Percentiles rank a stretch among this genome's conserved stretches.
Evolutionary conservation across 2,797 vertebrate species (phyloP).

Genomic region (Alfaro cultratus): DNA sequence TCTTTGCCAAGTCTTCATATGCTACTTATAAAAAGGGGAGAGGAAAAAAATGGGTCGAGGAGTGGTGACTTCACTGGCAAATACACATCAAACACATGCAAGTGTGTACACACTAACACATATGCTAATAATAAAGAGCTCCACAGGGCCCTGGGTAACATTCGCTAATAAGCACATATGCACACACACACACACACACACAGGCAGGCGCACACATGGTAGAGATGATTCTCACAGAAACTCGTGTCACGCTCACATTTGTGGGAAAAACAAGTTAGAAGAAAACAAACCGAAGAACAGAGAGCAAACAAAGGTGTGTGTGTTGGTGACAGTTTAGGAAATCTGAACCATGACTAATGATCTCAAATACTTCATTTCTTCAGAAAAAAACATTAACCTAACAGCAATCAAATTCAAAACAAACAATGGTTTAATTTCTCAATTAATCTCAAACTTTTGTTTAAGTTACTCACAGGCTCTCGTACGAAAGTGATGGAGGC

Average conservation of each 20-base stretch:
- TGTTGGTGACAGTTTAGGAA: conserved; percentile 31
- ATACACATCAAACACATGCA: conserved; percentile 73
- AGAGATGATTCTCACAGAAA: conserved; percentile 60
- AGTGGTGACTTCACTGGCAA: conserved; percentile 64
- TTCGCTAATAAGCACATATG: conserved; percentile 77
- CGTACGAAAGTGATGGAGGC: conserved; percentile 40
- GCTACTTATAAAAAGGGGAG: conserved; percentile 55
- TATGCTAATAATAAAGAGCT: conserved; percentile 80
- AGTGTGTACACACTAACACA: conserved; percentile 62
- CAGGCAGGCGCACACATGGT: conserved; percentile 36
- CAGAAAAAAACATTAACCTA: conserved; percentile 22
- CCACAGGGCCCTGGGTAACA: conserved; percentile 67
- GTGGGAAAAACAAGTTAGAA: conserved; percentile 26
- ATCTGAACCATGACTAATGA: conserved; percentile 55
- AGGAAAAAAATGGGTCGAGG: conserved; percentile 63
- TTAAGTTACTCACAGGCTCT: conserved; percentile 73
- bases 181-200: conserved; percentile 40
- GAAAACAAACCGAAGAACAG: conserved; percentile 37
- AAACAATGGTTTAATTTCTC: conserved; percentile 42
- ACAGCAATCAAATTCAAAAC: conserved; percentile 27
- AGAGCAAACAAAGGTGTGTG: conserved; percentile 54
- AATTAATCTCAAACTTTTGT: conserved; percentile 24
- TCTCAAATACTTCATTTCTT: conserved; percentile 56
- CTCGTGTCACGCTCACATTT: conserved; percentile 47
- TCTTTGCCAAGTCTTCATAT: conserved; percentile 61